These are phyloP conservation scores for Alectoris magna DNA, from an alignment of 2,797 vertebrate genomes.

Conservation along the genomic window DNA sequence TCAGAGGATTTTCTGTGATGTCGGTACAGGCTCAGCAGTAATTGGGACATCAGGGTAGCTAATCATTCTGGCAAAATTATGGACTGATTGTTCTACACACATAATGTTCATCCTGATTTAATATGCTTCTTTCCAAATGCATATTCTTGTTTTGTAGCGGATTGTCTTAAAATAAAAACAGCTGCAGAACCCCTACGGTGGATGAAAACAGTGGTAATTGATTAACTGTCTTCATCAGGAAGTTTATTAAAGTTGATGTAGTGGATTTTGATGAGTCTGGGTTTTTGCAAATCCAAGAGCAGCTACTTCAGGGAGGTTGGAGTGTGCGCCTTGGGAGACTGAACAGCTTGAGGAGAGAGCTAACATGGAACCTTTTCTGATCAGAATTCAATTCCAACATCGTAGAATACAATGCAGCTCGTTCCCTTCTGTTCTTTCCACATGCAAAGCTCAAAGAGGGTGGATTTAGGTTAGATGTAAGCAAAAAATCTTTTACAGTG, in stretches of 20 bases:
- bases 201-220: slow-evolving; percentile 15
- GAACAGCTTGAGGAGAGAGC: neutral
- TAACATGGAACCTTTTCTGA: neutral
- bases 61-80: neutral
- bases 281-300: neutral
- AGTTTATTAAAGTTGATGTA: slow-evolving; percentile 29
- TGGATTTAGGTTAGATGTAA: no score
- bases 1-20: neutral
- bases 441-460: neutral
- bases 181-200: neutral
- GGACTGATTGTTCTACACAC: neutral
- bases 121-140: neutral
- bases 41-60: neutral
- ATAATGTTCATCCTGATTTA: neutral
- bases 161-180: slow-evolving; percentile 39
- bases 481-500: no score
- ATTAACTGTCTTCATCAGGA: slow-evolving; percentile 16
- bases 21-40: neutral
- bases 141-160: neutral
- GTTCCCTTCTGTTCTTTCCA: neutral
- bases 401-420: neutral
- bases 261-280: slow-evolving; percentile 1
- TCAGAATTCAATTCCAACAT: neutral
- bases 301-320: neutral
- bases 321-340: neutral